Conservation (phyloP, 2,797 vertebrate species). For the Rhyacichthys aspro region DNA sequence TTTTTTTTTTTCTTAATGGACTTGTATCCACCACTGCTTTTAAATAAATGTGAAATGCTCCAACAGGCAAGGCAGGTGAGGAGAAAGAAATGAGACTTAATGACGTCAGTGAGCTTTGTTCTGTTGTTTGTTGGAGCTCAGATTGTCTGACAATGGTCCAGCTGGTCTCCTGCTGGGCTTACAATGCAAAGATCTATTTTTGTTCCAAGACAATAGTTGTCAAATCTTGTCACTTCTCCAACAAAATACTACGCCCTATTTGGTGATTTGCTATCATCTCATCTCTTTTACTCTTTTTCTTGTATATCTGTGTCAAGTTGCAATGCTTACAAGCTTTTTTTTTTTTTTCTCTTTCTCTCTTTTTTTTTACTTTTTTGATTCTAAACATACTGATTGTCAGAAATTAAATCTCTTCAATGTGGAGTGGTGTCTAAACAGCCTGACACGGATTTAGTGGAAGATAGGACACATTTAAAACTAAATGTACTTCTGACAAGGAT, state of each 20-base stretch:
- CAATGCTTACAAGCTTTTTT: too few species aligned
- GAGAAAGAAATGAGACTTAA: background rate
- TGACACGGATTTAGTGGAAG: background rate
- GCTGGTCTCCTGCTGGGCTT: background rate
- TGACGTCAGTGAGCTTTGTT: background rate
- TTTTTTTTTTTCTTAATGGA: too few species aligned
- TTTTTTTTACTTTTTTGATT: too few species aligned
- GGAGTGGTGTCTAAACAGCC: constrained; percentile 1
- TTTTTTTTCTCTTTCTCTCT: too few species aligned
- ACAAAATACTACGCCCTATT: too few species aligned
- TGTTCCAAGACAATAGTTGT: background rate
- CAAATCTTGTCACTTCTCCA: background rate
- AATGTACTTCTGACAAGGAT: constrained; percentile 15
- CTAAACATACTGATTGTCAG: too few species aligned
- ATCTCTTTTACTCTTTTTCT: too few species aligned
- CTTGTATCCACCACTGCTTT: too few species aligned
- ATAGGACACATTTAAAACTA: constrained; percentile 10
- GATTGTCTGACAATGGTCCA: background rate
- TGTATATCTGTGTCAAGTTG: background rate
- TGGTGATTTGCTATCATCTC: too few species aligned
- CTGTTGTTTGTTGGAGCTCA: background rate
- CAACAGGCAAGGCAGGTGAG: background rate
- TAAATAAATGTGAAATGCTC: too few species aligned
- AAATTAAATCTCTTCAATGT: background rate
- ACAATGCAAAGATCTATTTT: background rate